Evolutionary conservation across 2,888 invertebrate genomes (phyloP).

Genomic region (Brachypterus glaber): DNA sequence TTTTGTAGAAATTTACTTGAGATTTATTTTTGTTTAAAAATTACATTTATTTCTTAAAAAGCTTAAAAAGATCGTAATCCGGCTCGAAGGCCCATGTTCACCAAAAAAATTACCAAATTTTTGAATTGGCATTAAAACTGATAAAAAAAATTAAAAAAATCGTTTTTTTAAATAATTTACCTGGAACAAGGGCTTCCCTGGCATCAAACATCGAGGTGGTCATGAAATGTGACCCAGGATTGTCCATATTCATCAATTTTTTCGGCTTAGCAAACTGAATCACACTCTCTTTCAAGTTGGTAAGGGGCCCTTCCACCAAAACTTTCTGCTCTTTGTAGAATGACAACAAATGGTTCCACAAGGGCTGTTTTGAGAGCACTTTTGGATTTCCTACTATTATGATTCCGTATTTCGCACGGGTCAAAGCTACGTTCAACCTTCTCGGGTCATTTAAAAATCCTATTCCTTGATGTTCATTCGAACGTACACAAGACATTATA

Average conservation of each 20-base stretch:
- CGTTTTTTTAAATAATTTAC: no score
- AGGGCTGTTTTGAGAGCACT: constrained; percentile 93
- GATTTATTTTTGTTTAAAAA: no score
- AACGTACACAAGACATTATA: constrained; percentile 97
- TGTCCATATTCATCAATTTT: constrained; percentile 86
- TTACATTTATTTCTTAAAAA: no score
- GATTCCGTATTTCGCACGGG: constrained; percentile 93
- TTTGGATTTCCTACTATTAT: constrained; percentile 99
- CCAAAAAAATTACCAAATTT: no score
- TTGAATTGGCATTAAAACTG: no score
- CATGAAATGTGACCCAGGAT: constrained; percentile 97
- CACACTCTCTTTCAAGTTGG: constrained; percentile 91
- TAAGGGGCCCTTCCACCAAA: constrained; percentile 93
- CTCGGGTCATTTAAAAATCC: constrained; percentile 98
- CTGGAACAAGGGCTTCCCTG: constrained; percentile 83
- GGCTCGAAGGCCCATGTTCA: no score
- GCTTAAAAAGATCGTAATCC: no score
- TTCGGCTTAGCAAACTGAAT: constrained; percentile 97
- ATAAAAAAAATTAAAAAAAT: no score
- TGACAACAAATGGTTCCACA: constrained; percentile 96
- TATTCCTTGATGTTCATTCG: constrained; percentile 95
- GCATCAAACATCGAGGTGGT: constrained; percentile 95
- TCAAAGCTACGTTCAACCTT: constrained; percentile 94
- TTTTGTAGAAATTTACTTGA: no score
- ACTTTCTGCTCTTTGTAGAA: constrained; percentile 97